Conservation (phyloP, 2,113 vertebrate species). For the Electrona antarctica region DNA sequence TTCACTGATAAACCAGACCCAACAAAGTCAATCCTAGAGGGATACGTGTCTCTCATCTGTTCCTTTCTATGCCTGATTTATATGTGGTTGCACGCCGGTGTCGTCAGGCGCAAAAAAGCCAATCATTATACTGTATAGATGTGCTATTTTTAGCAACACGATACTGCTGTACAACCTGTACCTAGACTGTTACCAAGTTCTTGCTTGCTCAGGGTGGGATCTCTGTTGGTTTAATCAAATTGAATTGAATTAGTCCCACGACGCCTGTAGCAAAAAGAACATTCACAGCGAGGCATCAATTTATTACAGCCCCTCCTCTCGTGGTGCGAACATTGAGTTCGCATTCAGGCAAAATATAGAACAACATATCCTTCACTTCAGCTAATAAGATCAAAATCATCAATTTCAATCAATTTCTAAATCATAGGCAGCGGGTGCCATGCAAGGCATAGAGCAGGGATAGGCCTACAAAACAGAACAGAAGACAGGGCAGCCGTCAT, state of each 20-base stretch:
- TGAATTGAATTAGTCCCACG: too few relatives aligned
- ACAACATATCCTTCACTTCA: conserved; percentile 13
- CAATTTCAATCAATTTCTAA: conserved; percentile 45
- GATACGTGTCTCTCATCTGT: conserved; percentile 20
- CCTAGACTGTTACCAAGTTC: not conserved
- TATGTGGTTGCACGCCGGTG: too few relatives aligned
- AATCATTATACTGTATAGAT: too few relatives aligned
- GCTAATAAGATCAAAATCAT: conserved; percentile 34
- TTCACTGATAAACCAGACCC: conserved; percentile 9
- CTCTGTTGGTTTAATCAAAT: too few relatives aligned
- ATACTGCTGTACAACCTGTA: not conserved
- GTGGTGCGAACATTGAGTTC: not conserved
- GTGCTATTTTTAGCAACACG: too few relatives aligned
- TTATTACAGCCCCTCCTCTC: conserved; percentile 28
- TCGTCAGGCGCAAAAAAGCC: too few relatives aligned
- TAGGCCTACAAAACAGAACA: not conserved
- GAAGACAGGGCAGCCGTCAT: too few relatives aligned
- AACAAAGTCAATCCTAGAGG: conserved; percentile 12
- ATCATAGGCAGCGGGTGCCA: conserved; percentile 1
- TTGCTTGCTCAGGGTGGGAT: too few relatives aligned
- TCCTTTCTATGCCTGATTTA: too few relatives aligned
- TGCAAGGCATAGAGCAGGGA: conserved; percentile 8
- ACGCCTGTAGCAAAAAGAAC: conserved; percentile 10
- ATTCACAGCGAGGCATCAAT: conserved; percentile 3
- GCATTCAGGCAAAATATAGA: conserved; percentile 3